phyloP scores from a whole-genome alignment of 2,113 vertebrate genomes.

The Tetrax tetrax region DNA sequence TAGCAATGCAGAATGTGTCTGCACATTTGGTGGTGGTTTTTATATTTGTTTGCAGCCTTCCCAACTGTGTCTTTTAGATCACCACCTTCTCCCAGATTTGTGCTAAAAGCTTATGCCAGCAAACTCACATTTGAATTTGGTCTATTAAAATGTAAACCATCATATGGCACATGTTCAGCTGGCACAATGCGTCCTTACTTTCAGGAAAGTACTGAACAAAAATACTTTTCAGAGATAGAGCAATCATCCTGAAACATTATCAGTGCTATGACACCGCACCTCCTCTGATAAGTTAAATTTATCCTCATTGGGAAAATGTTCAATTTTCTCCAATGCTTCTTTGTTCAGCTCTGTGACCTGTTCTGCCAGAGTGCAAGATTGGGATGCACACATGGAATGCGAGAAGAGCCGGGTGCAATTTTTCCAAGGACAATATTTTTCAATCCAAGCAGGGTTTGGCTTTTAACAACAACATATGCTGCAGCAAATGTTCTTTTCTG shows the following conservation, averaged over 20 bases:
- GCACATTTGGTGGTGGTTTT: background rate
- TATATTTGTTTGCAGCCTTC: background rate
- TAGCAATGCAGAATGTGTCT: background rate
- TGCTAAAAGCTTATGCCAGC: background rate
- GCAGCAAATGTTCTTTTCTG: slow-evolving; percentile 38
- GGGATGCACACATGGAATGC: background rate
- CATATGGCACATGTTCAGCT: background rate
- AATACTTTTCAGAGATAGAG: background rate
- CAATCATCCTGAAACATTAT: background rate
- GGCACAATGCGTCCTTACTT: background rate
- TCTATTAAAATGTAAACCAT: background rate
- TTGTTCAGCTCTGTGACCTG: background rate
- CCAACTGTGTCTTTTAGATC: background rate
- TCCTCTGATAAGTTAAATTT: background rate
- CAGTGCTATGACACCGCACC: background rate
- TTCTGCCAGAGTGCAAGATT: background rate
- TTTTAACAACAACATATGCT: slow-evolving; percentile 46
- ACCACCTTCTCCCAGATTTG: background rate
- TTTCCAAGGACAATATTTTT: slow-evolving; percentile 30
- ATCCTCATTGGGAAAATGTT: background rate
- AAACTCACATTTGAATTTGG: background rate
- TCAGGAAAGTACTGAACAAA: background rate
- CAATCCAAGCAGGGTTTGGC: background rate
- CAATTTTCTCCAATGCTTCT: background rate
- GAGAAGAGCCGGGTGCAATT: background rate